phyloP scores from a whole-genome alignment of 2,888 invertebrate species.

The Eupithecia pulchellata region DNA sequence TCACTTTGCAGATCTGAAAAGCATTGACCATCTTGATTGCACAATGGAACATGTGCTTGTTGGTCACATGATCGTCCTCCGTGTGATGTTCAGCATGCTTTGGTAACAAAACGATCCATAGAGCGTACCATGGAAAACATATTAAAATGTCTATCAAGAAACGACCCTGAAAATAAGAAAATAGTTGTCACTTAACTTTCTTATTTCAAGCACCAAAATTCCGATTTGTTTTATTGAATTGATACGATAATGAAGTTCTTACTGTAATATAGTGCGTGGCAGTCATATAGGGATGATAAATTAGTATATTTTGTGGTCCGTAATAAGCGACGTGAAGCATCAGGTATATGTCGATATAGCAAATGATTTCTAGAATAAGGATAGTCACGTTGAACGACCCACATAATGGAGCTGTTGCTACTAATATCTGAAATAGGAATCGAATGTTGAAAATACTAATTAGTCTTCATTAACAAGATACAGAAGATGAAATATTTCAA shows the following conservation, averaged over 20 bases:
- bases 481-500: not conserved
- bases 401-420: conserved; percentile 73
- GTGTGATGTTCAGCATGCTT: conserved; percentile 70
- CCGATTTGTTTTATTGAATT: not conserved
- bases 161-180: conserved; percentile 61
- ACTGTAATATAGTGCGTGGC: conserved; percentile 78
- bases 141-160: conserved; percentile 77
- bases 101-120: conserved; percentile 65
- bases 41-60: conserved; percentile 71
- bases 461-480: not conserved
- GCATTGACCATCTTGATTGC: conserved; percentile 71
- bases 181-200: not conserved
- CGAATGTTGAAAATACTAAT: not conserved
- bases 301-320: conserved; percentile 76
- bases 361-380: conserved; percentile 70
- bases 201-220: not conserved
- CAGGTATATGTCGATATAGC: conserved; percentile 79
- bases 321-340: conserved; percentile 83
- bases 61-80: conserved; percentile 58
- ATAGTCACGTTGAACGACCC: conserved; percentile 62
- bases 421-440: conserved; percentile 61
- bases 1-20: conserved; percentile 77
- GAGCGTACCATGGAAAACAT: conserved; percentile 79
- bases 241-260: conserved; percentile 27
- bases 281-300: conserved; percentile 83